Percentiles rank a stretch among this genome's conserved stretches.
These are phyloP conservation scores for Zoanthus sansibaricus DNA, from an alignment of 92 coral and sea anemone species.

Conservation along the genomic window DNA sequence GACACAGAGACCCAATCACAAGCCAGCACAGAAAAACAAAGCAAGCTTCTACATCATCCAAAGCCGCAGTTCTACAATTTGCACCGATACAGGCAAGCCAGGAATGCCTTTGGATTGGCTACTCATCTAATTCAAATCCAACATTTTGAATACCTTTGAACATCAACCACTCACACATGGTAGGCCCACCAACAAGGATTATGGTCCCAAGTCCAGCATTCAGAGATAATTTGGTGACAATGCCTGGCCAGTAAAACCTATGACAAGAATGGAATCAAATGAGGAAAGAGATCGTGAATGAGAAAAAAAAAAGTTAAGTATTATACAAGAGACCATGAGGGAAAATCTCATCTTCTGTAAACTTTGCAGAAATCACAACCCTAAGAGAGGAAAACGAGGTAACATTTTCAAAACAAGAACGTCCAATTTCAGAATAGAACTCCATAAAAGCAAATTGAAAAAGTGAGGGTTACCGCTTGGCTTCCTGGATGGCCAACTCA, in stretches of 20 bases:
- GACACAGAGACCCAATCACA: constrained; percentile 20
- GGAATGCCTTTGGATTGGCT: constrained; percentile 35
- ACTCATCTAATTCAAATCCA: neutral
- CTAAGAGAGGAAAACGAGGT: too few species aligned
- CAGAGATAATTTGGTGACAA: too few species aligned
- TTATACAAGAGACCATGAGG: too few species aligned
- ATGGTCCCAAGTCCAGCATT: too few species aligned
- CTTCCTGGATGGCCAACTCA: neutral
- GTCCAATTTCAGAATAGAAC: neutral
- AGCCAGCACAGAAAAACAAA: neutral
- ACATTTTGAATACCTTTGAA: constrained; percentile 55
- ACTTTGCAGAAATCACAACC: too few species aligned
- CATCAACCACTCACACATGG: constrained; percentile 39
- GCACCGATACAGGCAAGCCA: constrained; percentile 41
- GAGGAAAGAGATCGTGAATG: too few species aligned
- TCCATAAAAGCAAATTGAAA: neutral
- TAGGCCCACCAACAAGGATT: too few species aligned
- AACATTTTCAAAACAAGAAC: neutral
- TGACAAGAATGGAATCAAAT: too few species aligned
- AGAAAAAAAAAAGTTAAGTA: too few species aligned
- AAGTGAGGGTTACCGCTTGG: neutral
- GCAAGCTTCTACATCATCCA: constrained; percentile 17
- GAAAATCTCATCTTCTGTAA: too few species aligned
- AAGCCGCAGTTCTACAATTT: constrained; percentile 14
- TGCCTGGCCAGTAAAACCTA: too few species aligned